Percentiles rank a stretch among this genome's conserved stretches.
Conservation (phyloP, 1,140 invertebrate species). For the Trachymyrmex cornetzi region DNA sequence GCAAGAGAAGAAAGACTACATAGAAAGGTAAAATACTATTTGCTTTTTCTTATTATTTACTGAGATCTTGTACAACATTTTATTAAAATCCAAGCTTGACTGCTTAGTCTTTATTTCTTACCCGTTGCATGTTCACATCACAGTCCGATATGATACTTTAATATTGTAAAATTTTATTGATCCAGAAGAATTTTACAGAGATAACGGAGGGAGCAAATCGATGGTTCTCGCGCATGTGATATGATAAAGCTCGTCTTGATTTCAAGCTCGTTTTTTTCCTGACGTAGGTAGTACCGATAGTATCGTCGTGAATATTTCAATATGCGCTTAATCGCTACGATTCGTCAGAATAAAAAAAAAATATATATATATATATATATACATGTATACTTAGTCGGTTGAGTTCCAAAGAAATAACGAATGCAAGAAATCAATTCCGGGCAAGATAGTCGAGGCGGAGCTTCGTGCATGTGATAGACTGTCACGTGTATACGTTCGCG, state of each 20-base stretch:
- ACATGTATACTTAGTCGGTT: conserved; percentile 6
- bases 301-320: conserved; percentile 58
- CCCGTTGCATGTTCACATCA: no score
- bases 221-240: background rate
- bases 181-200: background rate
- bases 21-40: background rate
- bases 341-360: conserved; percentile 21
- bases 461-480: conserved; percentile 20
- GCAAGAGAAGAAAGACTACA: background rate
- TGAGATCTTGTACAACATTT: background rate
- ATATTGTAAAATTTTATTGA: conserved; percentile 20
- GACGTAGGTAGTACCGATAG: conserved; percentile 38
- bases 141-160: no score
- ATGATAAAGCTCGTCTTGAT: conserved; percentile 54
- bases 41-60: background rate
- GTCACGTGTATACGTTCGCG: conserved; percentile 39
- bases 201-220: background rate
- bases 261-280: conserved; percentile 55
- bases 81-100: background rate
- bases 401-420: conserved; percentile 74
- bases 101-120: no score
- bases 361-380: background rate
- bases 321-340: conserved; percentile 51
- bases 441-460: conserved; percentile 62
- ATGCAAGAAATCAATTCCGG: conserved; percentile 78